A percentile compares a stretch with the other conserved stretches of the same genome.
phyloP scores from a whole-genome alignment of 1,140 invertebrate species.

The Meloidogyne hapla region DNA sequence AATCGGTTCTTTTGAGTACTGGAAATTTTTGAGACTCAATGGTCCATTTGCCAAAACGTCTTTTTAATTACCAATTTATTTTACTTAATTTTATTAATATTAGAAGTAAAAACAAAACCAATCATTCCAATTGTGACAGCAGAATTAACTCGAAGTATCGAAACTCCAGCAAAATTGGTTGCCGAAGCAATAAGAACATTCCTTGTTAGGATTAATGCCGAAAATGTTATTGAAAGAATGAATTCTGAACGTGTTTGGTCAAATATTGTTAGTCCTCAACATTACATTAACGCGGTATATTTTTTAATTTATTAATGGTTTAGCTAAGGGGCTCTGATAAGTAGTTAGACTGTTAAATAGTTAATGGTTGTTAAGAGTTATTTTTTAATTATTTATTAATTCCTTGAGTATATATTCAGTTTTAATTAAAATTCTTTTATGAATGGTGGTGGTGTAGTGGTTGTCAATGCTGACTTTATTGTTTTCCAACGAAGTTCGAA shows the following conservation, averaged over 20 bases:
- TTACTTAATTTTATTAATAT: neutral
- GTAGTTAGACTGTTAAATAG: no score
- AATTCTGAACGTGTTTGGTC: conserved; percentile 60
- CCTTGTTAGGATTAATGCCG: conserved; percentile 42
- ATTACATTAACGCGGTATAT: conserved; percentile 51
- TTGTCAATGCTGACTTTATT: no score
- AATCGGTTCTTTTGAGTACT: neutral
- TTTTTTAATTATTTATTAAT: no score
- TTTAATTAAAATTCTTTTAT: no score
- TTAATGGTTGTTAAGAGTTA: no score
- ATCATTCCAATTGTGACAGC: conserved; percentile 50
- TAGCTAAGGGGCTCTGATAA: no score
- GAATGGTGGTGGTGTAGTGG: no score
- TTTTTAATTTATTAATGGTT: conserved; percentile 8
- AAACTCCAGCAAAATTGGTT: conserved; percentile 54
- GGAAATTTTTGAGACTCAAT: neutral
- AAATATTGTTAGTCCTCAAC: conserved; percentile 49
- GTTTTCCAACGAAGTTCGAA: no score
- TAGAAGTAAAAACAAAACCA: conserved; percentile 9
- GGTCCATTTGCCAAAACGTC: neutral
- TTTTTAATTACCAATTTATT: neutral
- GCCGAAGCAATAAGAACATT: conserved; percentile 42
- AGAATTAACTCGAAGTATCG: conserved; percentile 45
- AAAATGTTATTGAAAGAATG: conserved; percentile 58
- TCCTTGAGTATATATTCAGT: no score